Conservation (phyloP, 2,113 vertebrate species). For the Dissostichus mawsoni region DNA sequence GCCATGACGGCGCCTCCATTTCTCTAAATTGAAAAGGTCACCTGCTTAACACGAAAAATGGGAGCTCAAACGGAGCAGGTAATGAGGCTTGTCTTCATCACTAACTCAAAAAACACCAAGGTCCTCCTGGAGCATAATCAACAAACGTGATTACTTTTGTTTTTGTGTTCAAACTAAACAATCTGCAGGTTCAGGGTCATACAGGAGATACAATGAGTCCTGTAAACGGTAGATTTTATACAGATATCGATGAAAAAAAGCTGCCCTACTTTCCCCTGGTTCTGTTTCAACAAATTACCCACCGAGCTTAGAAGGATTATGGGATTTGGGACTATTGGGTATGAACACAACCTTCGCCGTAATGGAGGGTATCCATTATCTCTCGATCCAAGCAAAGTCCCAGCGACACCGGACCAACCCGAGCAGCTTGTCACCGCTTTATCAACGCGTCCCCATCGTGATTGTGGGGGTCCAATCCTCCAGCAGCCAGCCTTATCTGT, state of each 20-base stretch:
- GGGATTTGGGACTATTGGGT: conserved; percentile 51
- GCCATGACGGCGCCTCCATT: neutral
- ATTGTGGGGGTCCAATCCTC: conserved; percentile 67
- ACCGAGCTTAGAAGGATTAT: conserved; percentile 52
- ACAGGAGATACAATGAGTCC: neutral
- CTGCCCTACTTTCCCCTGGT: conserved; percentile 45
- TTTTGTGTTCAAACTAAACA: neutral
- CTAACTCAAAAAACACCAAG: neutral
- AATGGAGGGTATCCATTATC: conserved; percentile 69
- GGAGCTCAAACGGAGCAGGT: conserved; percentile 16
- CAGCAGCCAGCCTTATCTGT: conserved; percentile 71
- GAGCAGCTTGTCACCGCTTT: conserved; percentile 56
- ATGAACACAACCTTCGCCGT: conserved; percentile 56
- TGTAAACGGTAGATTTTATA: conserved; percentile 5
- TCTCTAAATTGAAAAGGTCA: conserved; percentile 28
- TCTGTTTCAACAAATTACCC: conserved; percentile 59
- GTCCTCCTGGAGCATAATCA: conserved; percentile 2
- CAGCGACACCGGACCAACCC: conserved; percentile 32
- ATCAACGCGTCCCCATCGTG: conserved; percentile 65
- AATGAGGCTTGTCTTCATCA: conserved; percentile 32
- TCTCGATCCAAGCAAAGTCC: conserved; percentile 56
- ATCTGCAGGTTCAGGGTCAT: no score
- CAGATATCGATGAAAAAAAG: conserved; percentile 23
- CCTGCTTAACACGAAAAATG: conserved; percentile 15
- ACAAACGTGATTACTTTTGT: conserved; percentile 5